Evolutionary conservation across 2,888 invertebrate species (phyloP).

Genomic region (Plebejus anna): DNA sequence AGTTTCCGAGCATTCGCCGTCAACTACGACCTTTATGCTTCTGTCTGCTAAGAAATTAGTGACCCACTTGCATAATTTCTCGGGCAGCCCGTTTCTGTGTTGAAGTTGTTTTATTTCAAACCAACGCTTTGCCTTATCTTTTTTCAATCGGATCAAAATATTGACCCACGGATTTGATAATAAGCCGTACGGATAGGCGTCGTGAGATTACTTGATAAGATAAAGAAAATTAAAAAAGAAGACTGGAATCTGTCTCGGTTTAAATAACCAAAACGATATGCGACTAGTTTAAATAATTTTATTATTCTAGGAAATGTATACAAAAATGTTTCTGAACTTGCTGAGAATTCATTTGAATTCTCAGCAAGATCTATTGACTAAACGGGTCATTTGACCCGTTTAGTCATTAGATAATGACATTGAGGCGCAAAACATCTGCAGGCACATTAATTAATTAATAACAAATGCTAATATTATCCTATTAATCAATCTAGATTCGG

Average conservation of each 20-base stretch:
- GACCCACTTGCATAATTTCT: too few species aligned
- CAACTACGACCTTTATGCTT: too few species aligned
- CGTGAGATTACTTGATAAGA: not conserved
- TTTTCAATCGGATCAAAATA: not conserved
- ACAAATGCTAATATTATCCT: not conserved
- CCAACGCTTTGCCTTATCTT: not conserved
- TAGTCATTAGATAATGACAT: not conserved
- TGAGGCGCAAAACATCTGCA: not conserved
- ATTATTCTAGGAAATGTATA: too few species aligned
- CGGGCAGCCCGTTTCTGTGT: not conserved
- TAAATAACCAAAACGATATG: not conserved
- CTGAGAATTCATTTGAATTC: not conserved
- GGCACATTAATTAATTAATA: not conserved
- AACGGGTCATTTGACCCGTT: not conserved
- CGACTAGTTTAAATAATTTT: too few species aligned
- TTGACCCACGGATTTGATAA: not conserved
- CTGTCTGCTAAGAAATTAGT: too few species aligned
- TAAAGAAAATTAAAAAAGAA: not conserved
- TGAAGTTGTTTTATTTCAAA: not conserved
- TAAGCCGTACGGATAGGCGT: not conserved
- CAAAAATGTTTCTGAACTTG: too few species aligned
- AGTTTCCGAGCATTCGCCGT: too few species aligned
- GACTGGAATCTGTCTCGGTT: not conserved
- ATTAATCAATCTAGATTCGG: not conserved
- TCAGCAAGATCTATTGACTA: too few species aligned